Base-by-base conservation (phyloP, 53 echinoderm and acorn worm species). In the Patiria pectinifera region DNA sequence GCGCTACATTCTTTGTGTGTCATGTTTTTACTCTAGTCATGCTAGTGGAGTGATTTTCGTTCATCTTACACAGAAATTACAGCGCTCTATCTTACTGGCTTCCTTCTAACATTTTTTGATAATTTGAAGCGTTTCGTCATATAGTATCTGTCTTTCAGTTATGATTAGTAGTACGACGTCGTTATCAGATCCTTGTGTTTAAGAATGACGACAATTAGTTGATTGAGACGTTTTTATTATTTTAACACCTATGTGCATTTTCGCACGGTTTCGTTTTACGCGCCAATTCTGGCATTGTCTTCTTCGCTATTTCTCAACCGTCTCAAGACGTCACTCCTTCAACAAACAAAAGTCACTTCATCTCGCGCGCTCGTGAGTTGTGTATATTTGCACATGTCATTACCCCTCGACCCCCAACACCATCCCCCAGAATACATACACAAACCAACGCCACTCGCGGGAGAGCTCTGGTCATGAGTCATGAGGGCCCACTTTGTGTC, bases 301-400 rank as follows among this genome's bases (percentile, higher is more conserved):
- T 18, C 85, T 18, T 74, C 15, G 66, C 66, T 11, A 76, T 76
- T 76, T 24, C 21, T 25, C 45, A 78, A 45, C 47, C 79, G 22
- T 85, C 45, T n/a, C 48, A 69, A 86, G 74, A 86, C 75, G 74
- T 85, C 49, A 85, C 81, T 81, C 85, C 69, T 23, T 74, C 86
- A 49, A 48, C 86, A 47, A 71, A 53, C 22, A 86, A 35, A 35
- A 45, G 49, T 59, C 0, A 1, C 53, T 44, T 22, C 62, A 23
- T 23, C 86, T 49, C 49, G 35, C 62, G 49, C 53, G 49, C 21
- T 72, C 47, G 22, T 70, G 58, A 45, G 13, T 71, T 71, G 22
- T 74, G 47, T 71, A 21, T 86, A 74, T 86, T 85, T 85, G 18
- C 85, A 74, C n/a, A 11, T 86, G 49, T 86, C 86, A 46, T 47